Conservation (phyloP, 2,797 vertebrate species). For the Malurus leucopterus region DNA sequence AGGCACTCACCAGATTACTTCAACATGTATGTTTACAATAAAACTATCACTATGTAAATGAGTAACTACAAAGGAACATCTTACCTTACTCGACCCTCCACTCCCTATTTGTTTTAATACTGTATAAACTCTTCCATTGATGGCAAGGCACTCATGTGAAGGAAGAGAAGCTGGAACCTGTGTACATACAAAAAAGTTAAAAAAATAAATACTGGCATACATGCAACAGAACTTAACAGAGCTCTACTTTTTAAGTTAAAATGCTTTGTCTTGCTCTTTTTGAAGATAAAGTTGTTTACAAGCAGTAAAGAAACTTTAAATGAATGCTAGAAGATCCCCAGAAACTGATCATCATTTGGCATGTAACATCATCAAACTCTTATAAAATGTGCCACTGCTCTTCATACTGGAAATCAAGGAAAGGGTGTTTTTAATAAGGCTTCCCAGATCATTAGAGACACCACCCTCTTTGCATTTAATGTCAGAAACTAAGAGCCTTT, state of each 20-base stretch:
- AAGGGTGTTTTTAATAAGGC: not conserved
- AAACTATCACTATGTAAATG: not conserved
- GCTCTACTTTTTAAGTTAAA: not conserved
- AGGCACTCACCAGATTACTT: not conserved
- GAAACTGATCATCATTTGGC: not conserved
- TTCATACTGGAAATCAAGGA: not conserved
- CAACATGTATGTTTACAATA: not conserved
- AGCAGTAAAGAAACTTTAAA: not conserved
- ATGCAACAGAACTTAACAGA: not conserved
- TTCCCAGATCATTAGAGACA: not conserved
- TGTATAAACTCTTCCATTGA: constrained; percentile 88
- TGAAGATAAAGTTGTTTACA: not conserved
- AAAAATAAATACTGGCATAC: not conserved
- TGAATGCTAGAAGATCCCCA: not conserved
- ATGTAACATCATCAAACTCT: not conserved
- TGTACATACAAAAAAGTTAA: not conserved
- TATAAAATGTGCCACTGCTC: not conserved
- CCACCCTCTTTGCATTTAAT: not conserved
- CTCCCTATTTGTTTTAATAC: constrained; percentile 93
- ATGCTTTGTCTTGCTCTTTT: not conserved
- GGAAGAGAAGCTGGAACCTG: constrained; percentile 66
- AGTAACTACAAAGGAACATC: not conserved
- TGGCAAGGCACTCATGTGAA: constrained; percentile 84
- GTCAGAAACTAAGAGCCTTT: not conserved
- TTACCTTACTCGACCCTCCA: constrained; percentile 96